Evolutionary conservation across 2,888 invertebrate genomes (phyloP), one percentile per base, ranked within the genome.

Genomic region (Oegoconia quadripuncta): DNA sequence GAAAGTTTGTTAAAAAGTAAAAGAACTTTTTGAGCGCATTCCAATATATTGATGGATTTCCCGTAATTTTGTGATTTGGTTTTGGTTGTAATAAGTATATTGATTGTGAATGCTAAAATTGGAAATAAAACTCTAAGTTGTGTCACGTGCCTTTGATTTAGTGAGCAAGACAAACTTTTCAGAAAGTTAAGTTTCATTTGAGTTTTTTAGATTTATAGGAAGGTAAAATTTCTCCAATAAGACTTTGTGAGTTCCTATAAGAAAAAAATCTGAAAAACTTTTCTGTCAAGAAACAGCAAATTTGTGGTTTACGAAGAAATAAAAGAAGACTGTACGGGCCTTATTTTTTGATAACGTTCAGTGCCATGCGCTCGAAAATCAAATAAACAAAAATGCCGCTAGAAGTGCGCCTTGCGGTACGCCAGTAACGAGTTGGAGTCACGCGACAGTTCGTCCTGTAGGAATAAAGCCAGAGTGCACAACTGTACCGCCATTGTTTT

Each of bases 401-500:
- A 65, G 64, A 58, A 71, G 56, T 58, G 66, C 61, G 67, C 66
- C 70, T 74, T 70, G 71, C 60, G 74, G 76, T 69, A 62, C 62
- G 57, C 64, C 67, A 61, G 60, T 71, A 75, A 78, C 79, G 74
- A 72, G 69, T 63, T 55, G 55, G 51, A 74, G 77, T 81, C 81
- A 83, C 80, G 83, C 82, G 77, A 83, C 74, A 69, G 67, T 75
- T 73, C 70, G 68, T 80, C 77, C 80, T 79, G 69, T 55, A 73
- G 77, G 76, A 80, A 83, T 86, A 80, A 80, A 77, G 80, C 70
- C 69, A 64, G 74, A 77, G 74, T 75, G 76, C 76, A 76, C 73
- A 74, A 77, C 73, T 78, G 74, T 69, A 62, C 69, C 62, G 67
- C 72, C 68, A 83, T 86, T 86, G 84, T 86, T 83, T 84, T 84